These are phyloP conservation scores for Spisula solida DNA, from an alignment of 2,888 invertebrate genomes.

Conservation along the genomic window DNA sequence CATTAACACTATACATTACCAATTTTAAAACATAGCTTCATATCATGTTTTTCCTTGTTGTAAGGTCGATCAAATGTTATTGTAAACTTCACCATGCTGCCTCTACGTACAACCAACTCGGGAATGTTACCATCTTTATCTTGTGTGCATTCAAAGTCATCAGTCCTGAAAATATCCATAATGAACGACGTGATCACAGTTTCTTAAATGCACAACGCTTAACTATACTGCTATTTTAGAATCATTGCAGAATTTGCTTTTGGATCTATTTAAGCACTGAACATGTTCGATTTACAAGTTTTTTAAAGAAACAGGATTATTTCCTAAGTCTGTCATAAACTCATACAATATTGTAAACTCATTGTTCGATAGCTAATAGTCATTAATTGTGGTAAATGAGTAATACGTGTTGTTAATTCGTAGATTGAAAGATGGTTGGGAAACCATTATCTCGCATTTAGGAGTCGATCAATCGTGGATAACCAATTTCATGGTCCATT, in stretches of 20 bases:
- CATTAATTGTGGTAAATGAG: no score
- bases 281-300: background rate
- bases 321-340: no score
- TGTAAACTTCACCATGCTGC: constrained; percentile 75
- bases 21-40: constrained; percentile 72
- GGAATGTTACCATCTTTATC: constrained; percentile 1
- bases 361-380: no score
- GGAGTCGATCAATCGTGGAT: no score
- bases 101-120: constrained; percentile 88
- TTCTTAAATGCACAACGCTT: background rate
- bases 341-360: no score
- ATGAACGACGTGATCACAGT: background rate
- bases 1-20: constrained; percentile 61
- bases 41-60: constrained; percentile 72
- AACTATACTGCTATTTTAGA: background rate
- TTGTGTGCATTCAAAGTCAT: constrained; percentile 33
- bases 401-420: no score
- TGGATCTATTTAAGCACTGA: background rate
- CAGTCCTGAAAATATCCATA: constrained; percentile 29
- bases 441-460: no score
- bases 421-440: no score
- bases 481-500: no score
- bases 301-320: no score
- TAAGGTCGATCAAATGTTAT: constrained; percentile 75
- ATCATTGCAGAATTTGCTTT: no score